Percentiles rank a stretch among this genome's conserved stretches.
phyloP scores from a whole-genome alignment of 2,888 invertebrate species.

The Flabesymbios commensalis region DNA sequence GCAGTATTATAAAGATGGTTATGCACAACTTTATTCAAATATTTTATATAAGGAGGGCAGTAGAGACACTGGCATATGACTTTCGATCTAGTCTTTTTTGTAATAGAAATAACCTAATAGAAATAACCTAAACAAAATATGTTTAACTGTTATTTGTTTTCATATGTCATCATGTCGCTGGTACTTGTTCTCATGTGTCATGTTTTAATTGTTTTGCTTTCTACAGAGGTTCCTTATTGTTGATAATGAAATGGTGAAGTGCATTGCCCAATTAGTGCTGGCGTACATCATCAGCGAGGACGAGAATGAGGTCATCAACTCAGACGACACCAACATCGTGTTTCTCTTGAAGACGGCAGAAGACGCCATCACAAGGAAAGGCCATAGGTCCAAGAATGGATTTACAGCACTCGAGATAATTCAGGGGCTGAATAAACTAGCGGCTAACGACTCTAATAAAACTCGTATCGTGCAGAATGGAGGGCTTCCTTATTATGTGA shows the following conservation, averaged over 20 bases:
- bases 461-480: slow-evolving; percentile 7
- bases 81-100: no score
- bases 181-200: no score
- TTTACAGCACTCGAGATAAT: slow-evolving; percentile 44
- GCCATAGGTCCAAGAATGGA: slow-evolving; percentile 43
- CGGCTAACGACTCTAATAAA: slow-evolving; percentile 5
- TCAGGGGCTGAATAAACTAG: slow-evolving; percentile 42
- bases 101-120: no score
- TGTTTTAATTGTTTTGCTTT: no score
- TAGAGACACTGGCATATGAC: no score
- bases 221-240: slow-evolving; percentile 26
- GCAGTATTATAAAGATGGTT: no score
- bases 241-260: slow-evolving; percentile 37
- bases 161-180: no score
- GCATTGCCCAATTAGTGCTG: slow-evolving; percentile 44
- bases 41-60: no score
- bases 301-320: slow-evolving; percentile 43
- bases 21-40: no score
- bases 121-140: no score
- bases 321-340: slow-evolving; percentile 39
- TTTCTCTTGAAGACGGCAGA: slow-evolving; percentile 44
- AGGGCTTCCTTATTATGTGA: slow-evolving; percentile 10
- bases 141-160: no score
- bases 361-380: slow-evolving; percentile 36
- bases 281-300: slow-evolving; percentile 48